Base-by-base conservation (phyloP, 2,113 vertebrate species). In the Oxygymnocypris stewartii region DNA sequence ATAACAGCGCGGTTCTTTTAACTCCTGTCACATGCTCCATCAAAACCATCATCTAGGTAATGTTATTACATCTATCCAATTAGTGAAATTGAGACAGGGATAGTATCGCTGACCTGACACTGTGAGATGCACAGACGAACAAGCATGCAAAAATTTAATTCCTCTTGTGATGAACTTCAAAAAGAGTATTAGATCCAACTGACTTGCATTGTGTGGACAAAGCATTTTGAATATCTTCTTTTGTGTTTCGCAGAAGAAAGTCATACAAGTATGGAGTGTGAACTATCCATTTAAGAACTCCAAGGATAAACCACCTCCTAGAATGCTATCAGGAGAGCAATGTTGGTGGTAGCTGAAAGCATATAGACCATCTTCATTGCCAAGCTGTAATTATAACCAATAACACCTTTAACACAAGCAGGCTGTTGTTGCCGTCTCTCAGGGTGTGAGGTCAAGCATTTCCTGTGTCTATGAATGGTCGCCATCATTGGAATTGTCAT, bases 381-480 rank as follows among this genome's bases (percentile, higher is more conserved):
- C 93, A 93, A 92, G 88, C 90, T 88, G 88, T 92, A 93, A 94
- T 95, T 93, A 93, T 92, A 89, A 92, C 93, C 93, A 93, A 94
- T 95, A 94, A 95, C 93, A 94, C 92, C 91, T 92, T 93, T 92
- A 93, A 94, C 92, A 94, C 93, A 94, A 94, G 91, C 91, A 91
- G 92, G 85, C 93, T 88, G 91, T 93, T 94, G 93, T 93, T 89
- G 90, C 91, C 88, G 90, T 93, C 93, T 93, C 91, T 91, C 90
- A 92, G 93, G 92, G 92, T 94, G 93, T 92, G 91, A 94, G 93
- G 93, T 93, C 93, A 94, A 94, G 93, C 93, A 95, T 94, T 94
- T 95, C 94, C 94, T 94, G 92, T 92, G 91, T 92, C 93, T 92
- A 86, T 91, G 89, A 93, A 93, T 93, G 92, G 91, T 91, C 90